These are phyloP conservation scores for Danio tinwini DNA, from an alignment of 2,797 vertebrate species.

Conservation along the genomic window DNA sequence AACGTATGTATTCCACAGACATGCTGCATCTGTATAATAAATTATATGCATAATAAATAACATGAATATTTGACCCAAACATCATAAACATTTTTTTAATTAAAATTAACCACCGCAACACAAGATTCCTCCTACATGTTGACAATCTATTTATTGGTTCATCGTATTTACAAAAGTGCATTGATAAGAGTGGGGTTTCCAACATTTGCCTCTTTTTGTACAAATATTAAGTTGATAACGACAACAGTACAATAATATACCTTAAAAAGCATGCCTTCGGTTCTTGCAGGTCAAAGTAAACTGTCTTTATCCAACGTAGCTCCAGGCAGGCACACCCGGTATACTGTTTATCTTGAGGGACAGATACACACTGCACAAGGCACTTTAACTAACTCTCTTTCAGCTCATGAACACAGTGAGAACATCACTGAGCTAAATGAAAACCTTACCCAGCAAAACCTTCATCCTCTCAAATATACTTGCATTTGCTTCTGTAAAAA, in stretches of 20 bases:
- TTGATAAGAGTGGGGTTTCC: constrained; percentile 74
- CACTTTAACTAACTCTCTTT: constrained; percentile 78
- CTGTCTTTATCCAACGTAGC: constrained; percentile 52
- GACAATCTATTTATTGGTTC: constrained; percentile 64
- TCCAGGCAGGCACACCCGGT: constrained; percentile 70
- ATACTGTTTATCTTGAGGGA: constrained; percentile 73
- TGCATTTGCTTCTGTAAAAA: constrained; percentile 76
- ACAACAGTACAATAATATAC: constrained; percentile 67
- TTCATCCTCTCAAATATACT: constrained; percentile 78
- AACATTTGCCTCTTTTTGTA: constrained; percentile 72
- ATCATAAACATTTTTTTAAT: constrained; percentile 58
- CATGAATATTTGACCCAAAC: not conserved
- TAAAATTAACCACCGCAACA: constrained; percentile 18
- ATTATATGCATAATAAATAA: not conserved
- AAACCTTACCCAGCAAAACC: constrained; percentile 73
- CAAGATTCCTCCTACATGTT: constrained; percentile 48
- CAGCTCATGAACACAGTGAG: constrained; percentile 68
- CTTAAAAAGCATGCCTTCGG: constrained; percentile 81
- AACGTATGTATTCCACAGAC: too few relatives aligned
- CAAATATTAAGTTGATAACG: constrained; percentile 54
- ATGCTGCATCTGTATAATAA: too few relatives aligned
- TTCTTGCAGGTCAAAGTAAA: constrained; percentile 69
- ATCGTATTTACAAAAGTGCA: constrained; percentile 71
- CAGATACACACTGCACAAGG: constrained; percentile 80
- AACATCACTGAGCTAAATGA: constrained; percentile 68